A percentile compares a stretch with the other conserved stretches of the same genome.
phyloP scores from a whole-genome alignment of 2,113 vertebrate species.

The Equus przewalskii region DNA sequence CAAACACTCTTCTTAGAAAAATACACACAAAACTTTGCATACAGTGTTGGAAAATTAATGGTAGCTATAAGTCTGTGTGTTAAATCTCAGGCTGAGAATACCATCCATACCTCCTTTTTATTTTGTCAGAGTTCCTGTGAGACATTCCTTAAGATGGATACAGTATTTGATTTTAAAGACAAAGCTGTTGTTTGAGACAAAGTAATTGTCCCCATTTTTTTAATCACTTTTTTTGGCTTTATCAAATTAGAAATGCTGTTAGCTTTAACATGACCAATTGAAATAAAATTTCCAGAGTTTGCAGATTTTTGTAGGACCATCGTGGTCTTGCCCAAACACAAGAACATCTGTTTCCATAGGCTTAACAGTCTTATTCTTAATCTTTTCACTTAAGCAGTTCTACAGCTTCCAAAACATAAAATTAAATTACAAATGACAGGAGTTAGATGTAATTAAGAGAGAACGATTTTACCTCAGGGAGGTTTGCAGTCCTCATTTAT shows the following conservation, averaged over 20 bases:
- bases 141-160: neutral
- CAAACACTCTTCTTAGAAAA: neutral
- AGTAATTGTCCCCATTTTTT: slow-evolving; percentile 25
- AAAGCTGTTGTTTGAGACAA: neutral
- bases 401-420: neutral
- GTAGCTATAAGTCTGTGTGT: neutral
- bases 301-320: neutral
- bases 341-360: neutral
- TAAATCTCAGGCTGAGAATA: neutral
- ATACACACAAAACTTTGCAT: neutral
- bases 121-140: slow-evolving; percentile 35
- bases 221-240: neutral
- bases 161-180: slow-evolving; percentile 3
- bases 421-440: neutral
- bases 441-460: neutral
- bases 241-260: slow-evolving; percentile 1
- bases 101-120: neutral
- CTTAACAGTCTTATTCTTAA: neutral
- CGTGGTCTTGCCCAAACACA: neutral
- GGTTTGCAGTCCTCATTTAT: neutral
- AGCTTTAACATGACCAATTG: neutral
- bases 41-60: neutral
- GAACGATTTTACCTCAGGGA: neutral
- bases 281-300: slow-evolving; percentile 42
- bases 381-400: neutral